Evolutionary conservation across 2,113 vertebrate species (phyloP).

Genomic region (Petroica traversi): DNA sequence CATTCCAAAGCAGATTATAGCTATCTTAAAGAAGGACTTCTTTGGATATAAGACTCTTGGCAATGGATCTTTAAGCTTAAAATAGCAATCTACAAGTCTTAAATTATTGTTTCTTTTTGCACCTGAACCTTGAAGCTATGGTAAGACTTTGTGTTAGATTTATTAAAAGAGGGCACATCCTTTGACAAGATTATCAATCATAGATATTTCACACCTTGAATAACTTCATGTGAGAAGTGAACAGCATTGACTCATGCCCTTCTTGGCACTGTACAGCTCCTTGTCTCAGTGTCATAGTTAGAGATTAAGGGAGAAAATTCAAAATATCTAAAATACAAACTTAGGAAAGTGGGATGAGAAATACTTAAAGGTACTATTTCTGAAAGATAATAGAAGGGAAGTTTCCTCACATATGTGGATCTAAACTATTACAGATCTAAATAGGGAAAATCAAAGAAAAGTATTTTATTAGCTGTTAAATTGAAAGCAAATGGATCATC

Average conservation of each 20-base stretch:
- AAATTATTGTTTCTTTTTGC: background rate
- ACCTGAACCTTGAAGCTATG: background rate
- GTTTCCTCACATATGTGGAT: background rate
- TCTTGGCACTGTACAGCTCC: background rate
- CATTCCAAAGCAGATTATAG: background rate
- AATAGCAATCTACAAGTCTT: background rate
- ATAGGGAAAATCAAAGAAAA: constrained; percentile 42
- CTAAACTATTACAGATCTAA: background rate
- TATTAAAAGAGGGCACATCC: background rate
- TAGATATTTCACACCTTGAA: background rate
- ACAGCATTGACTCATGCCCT: background rate
- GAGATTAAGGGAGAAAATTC: background rate
- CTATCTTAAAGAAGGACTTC: background rate
- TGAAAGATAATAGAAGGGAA: constrained; percentile 2
- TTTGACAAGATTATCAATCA: background rate
- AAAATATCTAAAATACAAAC: background rate
- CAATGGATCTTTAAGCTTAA: background rate
- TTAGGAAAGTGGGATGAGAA: background rate
- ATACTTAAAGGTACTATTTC: background rate
- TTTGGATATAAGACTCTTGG: background rate
- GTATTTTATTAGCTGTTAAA: constrained; percentile 54
- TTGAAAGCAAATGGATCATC: constrained; percentile 56
- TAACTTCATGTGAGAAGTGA: background rate
- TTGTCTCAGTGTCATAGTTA: background rate
- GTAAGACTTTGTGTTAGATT: background rate